Evolutionary conservation across 2,888 invertebrate species (phyloP).

Genomic region (Papilio protenor): DNA sequence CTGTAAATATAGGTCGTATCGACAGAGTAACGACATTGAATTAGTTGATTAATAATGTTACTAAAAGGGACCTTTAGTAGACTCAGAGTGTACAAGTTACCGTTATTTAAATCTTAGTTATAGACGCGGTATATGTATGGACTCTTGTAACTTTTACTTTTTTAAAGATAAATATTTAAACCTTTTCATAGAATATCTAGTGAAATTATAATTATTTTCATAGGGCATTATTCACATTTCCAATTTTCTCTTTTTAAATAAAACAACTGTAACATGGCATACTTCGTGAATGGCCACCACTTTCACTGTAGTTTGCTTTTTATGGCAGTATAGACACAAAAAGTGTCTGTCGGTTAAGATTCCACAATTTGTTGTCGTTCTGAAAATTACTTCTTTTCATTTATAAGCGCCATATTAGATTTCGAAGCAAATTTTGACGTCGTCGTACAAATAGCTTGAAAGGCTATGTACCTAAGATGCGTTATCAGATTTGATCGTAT

Average conservation of each 20-base stretch:
- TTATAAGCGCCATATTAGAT: background rate
- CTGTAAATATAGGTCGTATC: conserved; percentile 55
- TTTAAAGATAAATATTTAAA: background rate
- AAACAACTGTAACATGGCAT: background rate
- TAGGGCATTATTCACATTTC: background rate
- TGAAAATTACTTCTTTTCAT: background rate
- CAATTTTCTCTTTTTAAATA: conserved; percentile 4
- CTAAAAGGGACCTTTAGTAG: background rate
- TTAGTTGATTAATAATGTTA: conserved; percentile 19
- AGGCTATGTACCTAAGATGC: background rate
- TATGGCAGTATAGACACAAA: background rate
- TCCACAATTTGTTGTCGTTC: background rate
- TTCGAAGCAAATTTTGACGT: background rate
- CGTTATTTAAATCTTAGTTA: background rate
- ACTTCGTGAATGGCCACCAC: background rate
- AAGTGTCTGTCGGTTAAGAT: background rate
- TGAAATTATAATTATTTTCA: background rate
- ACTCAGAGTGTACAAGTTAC: background rate
- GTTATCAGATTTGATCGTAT: background rate
- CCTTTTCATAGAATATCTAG: background rate
- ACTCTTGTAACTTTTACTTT: background rate
- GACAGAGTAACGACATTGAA: conserved; percentile 47
- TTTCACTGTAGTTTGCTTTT: conserved; percentile 16
- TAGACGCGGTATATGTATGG: background rate
- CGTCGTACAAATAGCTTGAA: background rate